Evolutionary conservation across 2,888 invertebrate species (phyloP), one percentile per base, ranked within the genome.

Genomic region (Aphidoletes aphidimyza): DNA sequence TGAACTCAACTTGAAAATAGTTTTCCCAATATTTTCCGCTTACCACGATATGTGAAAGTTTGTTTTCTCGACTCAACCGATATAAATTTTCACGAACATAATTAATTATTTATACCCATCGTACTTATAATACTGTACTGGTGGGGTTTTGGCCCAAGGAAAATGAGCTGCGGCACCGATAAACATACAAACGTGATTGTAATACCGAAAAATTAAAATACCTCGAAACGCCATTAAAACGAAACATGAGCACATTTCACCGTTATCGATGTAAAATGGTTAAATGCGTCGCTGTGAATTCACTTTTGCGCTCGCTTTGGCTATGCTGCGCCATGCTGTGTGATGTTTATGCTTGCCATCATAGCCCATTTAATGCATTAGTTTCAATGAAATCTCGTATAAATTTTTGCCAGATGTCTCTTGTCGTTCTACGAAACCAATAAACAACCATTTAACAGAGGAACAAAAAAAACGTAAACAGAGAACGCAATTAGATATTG

Each of bases 21-120:
- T 69, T 69, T 69, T 69, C 54, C 54, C 54, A n/a, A 54, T 54
- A 54, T 54, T 54, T 54, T 54, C 2, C 69, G 30, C 26, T 69
- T 69, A 17, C 17, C 30, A 26, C 14, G 69, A 14, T 69, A 30
- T 69, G 69, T 69, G 54, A 54, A 54, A 54, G 54, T 54, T 69
- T 69, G 30, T 69, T 69, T 69, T n/a, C 54, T n/a, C 54, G n/a
- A 9, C 14, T 9, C 14, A 6, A 11, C 14, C 69, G 69, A 69
- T 30, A 69, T 69, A 69, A 69, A 69, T 69, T 69, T 69, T 30
- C 69, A 30, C 30, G 14, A 69, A 69, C 69, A 69, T 69, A 69
- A 69, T 69, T 69, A 69, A 69, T 69, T 69, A 69, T 69, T 69
- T 69, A 69, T 69, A 30, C 17, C n/a, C 2, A 14, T 69, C 69